Evolutionary conservation across 2,888 invertebrate genomes (phyloP), one percentile per base, ranked within the genome.

Genomic region (Meganola albula): DNA sequence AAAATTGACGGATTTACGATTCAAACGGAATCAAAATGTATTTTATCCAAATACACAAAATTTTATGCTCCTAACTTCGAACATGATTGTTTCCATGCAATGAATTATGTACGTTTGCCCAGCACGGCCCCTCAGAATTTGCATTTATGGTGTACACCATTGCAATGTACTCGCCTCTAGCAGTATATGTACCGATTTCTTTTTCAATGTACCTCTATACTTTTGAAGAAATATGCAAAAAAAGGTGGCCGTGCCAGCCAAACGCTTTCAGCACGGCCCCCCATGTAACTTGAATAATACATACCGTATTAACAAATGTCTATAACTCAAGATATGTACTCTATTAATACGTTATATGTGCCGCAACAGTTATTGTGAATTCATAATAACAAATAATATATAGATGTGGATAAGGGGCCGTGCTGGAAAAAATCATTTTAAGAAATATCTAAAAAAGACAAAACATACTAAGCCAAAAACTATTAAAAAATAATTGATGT

Each of bases 61-160:
- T n/a, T n/a, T n/a, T n/a, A n/a, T n/a, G n/a, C n/a, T n/a, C n/a
- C n/a, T n/a, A n/a, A n/a, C n/a, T n/a, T n/a, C n/a, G n/a, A n/a
- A n/a, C n/a, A n/a, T n/a, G n/a, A n/a, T n/a, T n/a, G n/a, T n/a
- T n/a, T n/a, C n/a, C n/a, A n/a, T n/a, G n/a, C n/a, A n/a, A n/a
- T n/a, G n/a, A n/a, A n/a, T n/a, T 23, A 23, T 23, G 23, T 23
- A 23, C 23, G 23, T 23, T 23, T 23, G 23, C 23, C 23, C 23
- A 23, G 23, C 23, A 23, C 23, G 23, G 23, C 23, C 23, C 23
- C 23, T 23, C 23, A 23, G 23, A 23, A 23, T 23, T 23, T 23
- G 23, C 23, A 23, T 23, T 23, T 23, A 23, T 23, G 23, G 23
- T 23, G 23, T 23, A 23, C 23, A 23, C 23, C 23, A 23, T 23